Percentiles rank a stretch among this genome's conserved stretches.
phyloP scores from a whole-genome alignment of 2,888 invertebrate genomes.

The Ichneumoninae sp. region DNA sequence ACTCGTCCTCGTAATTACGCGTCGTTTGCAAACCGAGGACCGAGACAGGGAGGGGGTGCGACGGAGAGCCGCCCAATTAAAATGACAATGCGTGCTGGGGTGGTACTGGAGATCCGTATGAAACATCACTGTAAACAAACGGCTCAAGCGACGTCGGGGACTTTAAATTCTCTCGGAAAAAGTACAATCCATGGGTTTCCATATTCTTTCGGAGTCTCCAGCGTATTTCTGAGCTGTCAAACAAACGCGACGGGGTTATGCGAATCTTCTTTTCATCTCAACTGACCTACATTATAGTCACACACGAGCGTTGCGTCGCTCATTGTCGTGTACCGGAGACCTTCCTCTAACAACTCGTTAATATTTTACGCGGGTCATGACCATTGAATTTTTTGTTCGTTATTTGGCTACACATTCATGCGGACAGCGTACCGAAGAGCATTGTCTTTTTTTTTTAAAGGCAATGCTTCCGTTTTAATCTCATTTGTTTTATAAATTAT shows the following conservation, averaged over 20 bases:
- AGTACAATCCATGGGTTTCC: not conserved
- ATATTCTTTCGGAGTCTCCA: conserved; percentile 29
- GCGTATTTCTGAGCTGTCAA: conserved; percentile 39
- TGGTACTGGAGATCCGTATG: conserved; percentile 26
- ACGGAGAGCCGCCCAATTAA: conserved; percentile 65
- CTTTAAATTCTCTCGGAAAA: conserved; percentile 21
- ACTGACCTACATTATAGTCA: conserved; percentile 49
- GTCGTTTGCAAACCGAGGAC: conserved; percentile 65
- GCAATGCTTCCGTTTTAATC: not conserved
- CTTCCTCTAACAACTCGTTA: conserved; percentile 23
- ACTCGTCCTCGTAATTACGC: conserved; percentile 26
- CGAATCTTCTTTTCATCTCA: conserved; percentile 39
- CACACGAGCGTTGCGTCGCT: conserved; percentile 9
- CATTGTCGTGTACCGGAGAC: conserved; percentile 31
- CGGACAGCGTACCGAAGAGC: conserved; percentile 64
- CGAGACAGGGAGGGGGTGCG: conserved; percentile 14
- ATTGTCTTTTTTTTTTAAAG: not conserved
- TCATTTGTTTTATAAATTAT: conserved; percentile 4
- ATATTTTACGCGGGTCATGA: conserved; percentile 36
- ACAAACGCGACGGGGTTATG: conserved; percentile 43
- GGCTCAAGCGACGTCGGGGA: conserved; percentile 25
- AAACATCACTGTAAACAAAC: conserved; percentile 18
- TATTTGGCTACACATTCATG: conserved; percentile 65
- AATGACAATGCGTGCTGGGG: conserved; percentile 66
- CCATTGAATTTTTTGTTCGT: conserved; percentile 21